Conservation (phyloP, 2,888 invertebrate genomes). For the Pharmacophagus antenor region DNA sequence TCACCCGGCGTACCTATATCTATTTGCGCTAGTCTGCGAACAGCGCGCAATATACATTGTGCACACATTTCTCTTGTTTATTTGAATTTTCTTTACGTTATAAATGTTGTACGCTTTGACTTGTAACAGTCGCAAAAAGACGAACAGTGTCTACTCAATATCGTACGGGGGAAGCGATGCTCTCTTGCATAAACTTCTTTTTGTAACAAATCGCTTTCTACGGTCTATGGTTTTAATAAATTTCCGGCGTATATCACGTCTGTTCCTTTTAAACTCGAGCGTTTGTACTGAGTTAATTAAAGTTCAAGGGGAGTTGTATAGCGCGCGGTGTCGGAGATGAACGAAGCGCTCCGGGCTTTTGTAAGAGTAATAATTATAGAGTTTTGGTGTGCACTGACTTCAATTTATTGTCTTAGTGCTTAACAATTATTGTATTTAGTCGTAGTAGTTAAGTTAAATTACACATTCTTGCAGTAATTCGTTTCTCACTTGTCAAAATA, state of each 20-base stretch:
- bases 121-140: slow-evolving; percentile 23
- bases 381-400: slow-evolving; percentile 11
- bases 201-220: slow-evolving; percentile 47
- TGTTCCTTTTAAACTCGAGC: slow-evolving; percentile 45
- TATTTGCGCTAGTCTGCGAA: slow-evolving; percentile 15
- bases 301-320: slow-evolving; percentile 35
- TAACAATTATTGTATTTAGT: slow-evolving; percentile 1
- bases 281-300: slow-evolving; percentile 61
- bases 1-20: slow-evolving; percentile 6
- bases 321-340: slow-evolving; percentile 32
- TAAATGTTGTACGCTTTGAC: slow-evolving; percentile 23
- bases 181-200: slow-evolving; percentile 39
- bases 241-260: slow-evolving; percentile 53
- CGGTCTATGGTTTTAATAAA: slow-evolving; percentile 51
- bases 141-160: slow-evolving; percentile 24
- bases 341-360: slow-evolving; percentile 34
- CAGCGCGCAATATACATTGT: slow-evolving; percentile 27
- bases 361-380: slow-evolving; percentile 31
- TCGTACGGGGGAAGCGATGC: slow-evolving; percentile 18
- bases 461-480: no score
- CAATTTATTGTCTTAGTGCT: slow-evolving; percentile 7
- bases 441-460: no score
- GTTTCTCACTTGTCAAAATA: no score
- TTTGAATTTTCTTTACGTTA: slow-evolving; percentile 28
- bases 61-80: slow-evolving; percentile 33